Evolutionary conservation across 2,888 invertebrate genomes (phyloP).

Genomic region (Leucozona laternaria): DNA sequence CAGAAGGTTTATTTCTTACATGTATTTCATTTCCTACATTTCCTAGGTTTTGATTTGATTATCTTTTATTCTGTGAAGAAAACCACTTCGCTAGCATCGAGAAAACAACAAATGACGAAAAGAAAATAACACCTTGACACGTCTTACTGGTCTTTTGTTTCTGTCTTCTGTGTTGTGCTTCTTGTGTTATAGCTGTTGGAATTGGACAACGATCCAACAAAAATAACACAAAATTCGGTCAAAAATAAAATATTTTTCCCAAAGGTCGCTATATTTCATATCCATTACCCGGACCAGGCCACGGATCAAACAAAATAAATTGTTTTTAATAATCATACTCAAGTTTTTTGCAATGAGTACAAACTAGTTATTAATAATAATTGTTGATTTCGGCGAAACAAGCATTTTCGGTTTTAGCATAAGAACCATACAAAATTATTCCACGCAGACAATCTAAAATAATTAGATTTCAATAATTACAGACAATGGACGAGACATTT

Average conservation of each 20-base stretch:
- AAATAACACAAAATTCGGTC: not conserved
- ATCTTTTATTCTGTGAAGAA: no score
- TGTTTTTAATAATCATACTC: not conserved
- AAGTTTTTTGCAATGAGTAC: not conserved
- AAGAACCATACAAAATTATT: not conserved
- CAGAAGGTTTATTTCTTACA: no score
- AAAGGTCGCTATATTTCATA: not conserved
- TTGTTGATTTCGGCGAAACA: not conserved
- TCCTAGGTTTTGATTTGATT: no score
- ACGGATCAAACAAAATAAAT: not conserved
- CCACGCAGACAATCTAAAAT: slow-evolving; percentile 29
- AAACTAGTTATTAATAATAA: not conserved
- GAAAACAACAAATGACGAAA: no score
- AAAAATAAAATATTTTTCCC: not conserved
- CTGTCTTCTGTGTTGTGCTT: not conserved
- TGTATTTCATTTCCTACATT: no score
- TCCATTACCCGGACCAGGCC: not conserved
- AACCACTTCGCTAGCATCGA: no score
- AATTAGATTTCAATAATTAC: slow-evolving; percentile 84
- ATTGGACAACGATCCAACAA: not conserved
- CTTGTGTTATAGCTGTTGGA: not conserved
- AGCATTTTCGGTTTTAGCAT: not conserved
- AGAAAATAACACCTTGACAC: no score
- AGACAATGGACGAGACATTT: slow-evolving; percentile 88
- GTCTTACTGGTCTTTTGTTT: not conserved